Conservation (phyloP, 2,888 invertebrate genomes). For the Melipona bicolor region DNA sequence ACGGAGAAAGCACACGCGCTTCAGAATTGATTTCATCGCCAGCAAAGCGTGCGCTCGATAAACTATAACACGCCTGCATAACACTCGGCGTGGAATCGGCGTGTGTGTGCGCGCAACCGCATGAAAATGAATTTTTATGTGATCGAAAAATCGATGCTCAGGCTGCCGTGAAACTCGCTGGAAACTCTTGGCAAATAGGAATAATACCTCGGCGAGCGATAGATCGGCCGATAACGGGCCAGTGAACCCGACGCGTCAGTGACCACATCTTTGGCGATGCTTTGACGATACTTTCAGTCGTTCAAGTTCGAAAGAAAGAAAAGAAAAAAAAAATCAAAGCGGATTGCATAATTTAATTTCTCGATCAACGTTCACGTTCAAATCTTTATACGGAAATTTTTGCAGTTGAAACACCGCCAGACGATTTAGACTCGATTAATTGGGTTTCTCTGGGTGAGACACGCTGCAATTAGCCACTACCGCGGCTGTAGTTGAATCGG, state of each 20-base stretch:
- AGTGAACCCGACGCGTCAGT: conserved; percentile 44
- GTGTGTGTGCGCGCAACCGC: conserved; percentile 28
- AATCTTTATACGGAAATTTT: too few relatives aligned
- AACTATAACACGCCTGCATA: conserved; percentile 46
- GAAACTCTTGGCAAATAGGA: conserved; percentile 54
- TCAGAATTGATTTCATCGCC: conserved; percentile 78
- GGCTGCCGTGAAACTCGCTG: conserved; percentile 47
- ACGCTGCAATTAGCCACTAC: not conserved
- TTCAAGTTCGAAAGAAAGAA: too few relatives aligned
- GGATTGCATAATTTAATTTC: too few relatives aligned
- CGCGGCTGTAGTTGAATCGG: not conserved
- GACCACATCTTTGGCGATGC: conserved; percentile 25
- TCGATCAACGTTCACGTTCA: too few relatives aligned
- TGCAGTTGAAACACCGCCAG: too few relatives aligned
- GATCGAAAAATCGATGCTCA: conserved; percentile 59
- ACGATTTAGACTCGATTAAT: not conserved
- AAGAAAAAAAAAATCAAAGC: too few relatives aligned
- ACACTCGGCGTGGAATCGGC: conserved; percentile 15
- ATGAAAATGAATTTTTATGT: conserved; percentile 58
- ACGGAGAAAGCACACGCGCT: conserved; percentile 74
- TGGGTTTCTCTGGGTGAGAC: not conserved
- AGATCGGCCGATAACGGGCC: conserved; percentile 44
- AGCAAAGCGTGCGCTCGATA: conserved; percentile 51
- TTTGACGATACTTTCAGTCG: not conserved
- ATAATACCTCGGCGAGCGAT: conserved; percentile 44